Evolutionary conservation across 2,797 vertebrate species (phyloP).

Genomic region (Takifugu ocellatus): DNA sequence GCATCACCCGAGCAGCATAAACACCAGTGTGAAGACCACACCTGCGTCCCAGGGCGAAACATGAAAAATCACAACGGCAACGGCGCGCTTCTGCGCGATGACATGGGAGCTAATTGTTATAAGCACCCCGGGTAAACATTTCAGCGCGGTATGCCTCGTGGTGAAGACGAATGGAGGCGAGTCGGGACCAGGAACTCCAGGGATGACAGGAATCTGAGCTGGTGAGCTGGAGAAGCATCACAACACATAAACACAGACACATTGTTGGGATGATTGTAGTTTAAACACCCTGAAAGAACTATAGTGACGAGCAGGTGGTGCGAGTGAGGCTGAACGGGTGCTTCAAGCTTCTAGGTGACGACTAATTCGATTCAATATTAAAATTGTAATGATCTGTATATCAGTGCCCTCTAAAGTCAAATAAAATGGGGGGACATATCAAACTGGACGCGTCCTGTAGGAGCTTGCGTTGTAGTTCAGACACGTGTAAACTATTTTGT

Average conservation of each 20-base stretch:
- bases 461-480: no score
- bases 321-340: slow-evolving; percentile 10
- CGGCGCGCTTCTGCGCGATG: slow-evolving; percentile 43
- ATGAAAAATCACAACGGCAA: slow-evolving; percentile 58
- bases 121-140: slow-evolving; percentile 71
- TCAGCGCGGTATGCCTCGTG: slow-evolving; percentile 65
- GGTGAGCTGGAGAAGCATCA: slow-evolving; percentile 35
- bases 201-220: slow-evolving; percentile 45
- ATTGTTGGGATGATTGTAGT: slow-evolving; percentile 34
- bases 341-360: neutral
- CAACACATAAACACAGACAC: slow-evolving; percentile 47
- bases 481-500: no score
- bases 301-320: slow-evolving; percentile 18
- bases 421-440: no score
- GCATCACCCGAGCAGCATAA: slow-evolving; percentile 74
- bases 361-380: neutral
- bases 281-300: slow-evolving; percentile 43
- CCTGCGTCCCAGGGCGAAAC: slow-evolving; percentile 64
- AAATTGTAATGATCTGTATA: no score
- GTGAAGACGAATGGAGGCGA: slow-evolving; percentile 46
- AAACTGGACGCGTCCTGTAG: no score
- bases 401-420: no score
- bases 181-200: slow-evolving; percentile 35
- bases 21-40: slow-evolving; percentile 70
- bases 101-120: slow-evolving; percentile 67